Evolutionary conservation across 1,140 invertebrate genomes (phyloP).

Genomic region (Vanessa tameamea): DNA sequence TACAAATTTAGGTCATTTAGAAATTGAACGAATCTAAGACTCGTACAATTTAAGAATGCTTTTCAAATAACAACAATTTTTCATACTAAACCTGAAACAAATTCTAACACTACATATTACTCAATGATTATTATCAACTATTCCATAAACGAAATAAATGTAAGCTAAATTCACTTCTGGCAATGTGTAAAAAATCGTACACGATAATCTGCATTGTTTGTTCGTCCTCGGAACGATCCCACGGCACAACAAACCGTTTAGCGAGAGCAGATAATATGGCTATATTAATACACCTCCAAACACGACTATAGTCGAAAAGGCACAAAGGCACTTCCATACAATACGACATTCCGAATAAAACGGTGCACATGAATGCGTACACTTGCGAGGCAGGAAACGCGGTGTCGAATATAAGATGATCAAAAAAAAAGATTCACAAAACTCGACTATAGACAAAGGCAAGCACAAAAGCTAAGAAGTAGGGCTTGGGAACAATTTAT

Average conservation of each 20-base stretch:
- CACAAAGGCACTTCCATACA: slow-evolving; percentile 72
- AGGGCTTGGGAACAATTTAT: slow-evolving; percentile 56
- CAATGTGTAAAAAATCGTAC: slow-evolving; percentile 29
- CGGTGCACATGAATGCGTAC: slow-evolving; percentile 60
- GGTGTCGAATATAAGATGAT: slow-evolving; percentile 69
- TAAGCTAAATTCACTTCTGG: not conserved
- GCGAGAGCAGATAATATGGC: slow-evolving; percentile 65
- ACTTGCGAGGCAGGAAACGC: slow-evolving; percentile 73
- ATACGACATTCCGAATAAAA: slow-evolving; percentile 61
- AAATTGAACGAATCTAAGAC: no score
- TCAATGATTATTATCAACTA: not conserved
- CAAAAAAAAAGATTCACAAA: slow-evolving; percentile 64
- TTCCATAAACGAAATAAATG: not conserved
- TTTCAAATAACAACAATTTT: no score
- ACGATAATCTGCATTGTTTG: slow-evolving; percentile 39
- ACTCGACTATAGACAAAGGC: slow-evolving; percentile 64
- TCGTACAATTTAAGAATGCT: no score
- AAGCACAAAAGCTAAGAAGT: slow-evolving; percentile 57
- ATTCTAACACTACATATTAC: no score
- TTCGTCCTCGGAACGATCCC: slow-evolving; percentile 49
- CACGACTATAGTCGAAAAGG: slow-evolving; percentile 71
- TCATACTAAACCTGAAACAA: no score
- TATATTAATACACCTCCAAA: slow-evolving; percentile 72
- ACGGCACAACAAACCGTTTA: slow-evolving; percentile 56
- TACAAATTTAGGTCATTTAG: no score